These are phyloP conservation scores for Steinernema feltiae DNA, from an alignment of 1,140 invertebrate species.

Conservation along the genomic window DNA sequence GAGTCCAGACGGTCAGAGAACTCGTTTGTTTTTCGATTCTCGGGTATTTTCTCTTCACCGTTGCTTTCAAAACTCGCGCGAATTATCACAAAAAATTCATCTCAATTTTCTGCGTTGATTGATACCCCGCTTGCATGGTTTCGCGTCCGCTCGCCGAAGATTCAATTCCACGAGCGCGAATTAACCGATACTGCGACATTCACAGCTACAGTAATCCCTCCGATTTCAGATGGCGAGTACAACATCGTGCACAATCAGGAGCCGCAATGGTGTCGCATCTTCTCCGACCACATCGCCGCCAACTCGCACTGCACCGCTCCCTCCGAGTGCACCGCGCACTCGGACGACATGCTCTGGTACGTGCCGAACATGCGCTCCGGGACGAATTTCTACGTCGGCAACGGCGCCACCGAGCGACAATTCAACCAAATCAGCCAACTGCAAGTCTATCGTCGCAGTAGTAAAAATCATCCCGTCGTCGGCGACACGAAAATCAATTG, in stretches of 20 bases:
- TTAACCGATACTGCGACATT: constrained; percentile 21
- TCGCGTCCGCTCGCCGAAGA: neutral
- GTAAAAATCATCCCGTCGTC: constrained; percentile 80
- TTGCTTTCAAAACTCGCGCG: too few relatives aligned
- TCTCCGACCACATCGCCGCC: constrained; percentile 44
- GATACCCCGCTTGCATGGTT: neutral
- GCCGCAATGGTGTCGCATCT: constrained; percentile 43
- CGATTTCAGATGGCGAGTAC: constrained; percentile 32
- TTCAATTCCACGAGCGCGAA: neutral
- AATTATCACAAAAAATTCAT: too few relatives aligned
- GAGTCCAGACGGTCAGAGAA: constrained; percentile 68
- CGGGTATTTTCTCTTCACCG: too few relatives aligned
- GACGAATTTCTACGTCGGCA: constrained; percentile 28
- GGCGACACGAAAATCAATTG: constrained; percentile 91
- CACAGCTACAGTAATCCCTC: neutral
- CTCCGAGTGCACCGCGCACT: constrained; percentile 43
- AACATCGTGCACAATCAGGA: constrained; percentile 34
- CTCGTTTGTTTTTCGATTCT: too few relatives aligned
- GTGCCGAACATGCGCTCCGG: constrained; percentile 26
- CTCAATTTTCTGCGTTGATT: constrained; percentile 26
- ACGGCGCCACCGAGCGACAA: constrained; percentile 11
- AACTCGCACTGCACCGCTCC: constrained; percentile 36
- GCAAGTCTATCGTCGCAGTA: constrained; percentile 81
- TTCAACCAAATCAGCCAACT: constrained; percentile 24
- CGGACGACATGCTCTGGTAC: constrained; percentile 49